Percentiles rank a stretch among this genome's conserved stretches.
phyloP scores from a whole-genome alignment of 2,113 vertebrate genomes.

The Pteropus alecto region DNA sequence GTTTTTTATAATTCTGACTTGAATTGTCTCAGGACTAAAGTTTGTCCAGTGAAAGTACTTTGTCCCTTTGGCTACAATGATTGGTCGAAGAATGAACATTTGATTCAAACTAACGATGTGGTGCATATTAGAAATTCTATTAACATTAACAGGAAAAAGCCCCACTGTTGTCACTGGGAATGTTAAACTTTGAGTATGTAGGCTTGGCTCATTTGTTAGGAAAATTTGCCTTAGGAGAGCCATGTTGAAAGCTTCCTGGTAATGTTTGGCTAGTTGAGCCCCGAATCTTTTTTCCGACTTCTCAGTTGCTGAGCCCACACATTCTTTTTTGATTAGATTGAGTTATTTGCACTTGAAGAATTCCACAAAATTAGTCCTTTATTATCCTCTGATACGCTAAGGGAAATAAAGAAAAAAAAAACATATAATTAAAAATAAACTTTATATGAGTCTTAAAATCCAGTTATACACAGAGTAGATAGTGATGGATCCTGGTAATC shows the following conservation, averaged over 20 bases:
- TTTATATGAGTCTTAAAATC: background rate
- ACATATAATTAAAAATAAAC: background rate
- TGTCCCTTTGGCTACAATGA: background rate
- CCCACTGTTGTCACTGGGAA: background rate
- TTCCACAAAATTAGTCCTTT: background rate
- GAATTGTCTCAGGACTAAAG: background rate
- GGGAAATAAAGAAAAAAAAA: background rate
- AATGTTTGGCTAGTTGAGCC: background rate
- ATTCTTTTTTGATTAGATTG: background rate
- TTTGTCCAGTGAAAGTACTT: background rate
- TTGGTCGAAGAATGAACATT: background rate
- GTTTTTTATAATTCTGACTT: background rate
- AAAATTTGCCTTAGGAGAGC: background rate
- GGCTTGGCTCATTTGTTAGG: rapidly evolving
- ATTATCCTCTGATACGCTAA: background rate
- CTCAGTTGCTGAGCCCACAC: background rate
- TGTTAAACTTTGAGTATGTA: background rate
- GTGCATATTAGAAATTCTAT: background rate
- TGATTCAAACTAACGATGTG: background rate
- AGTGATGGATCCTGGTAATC: background rate
- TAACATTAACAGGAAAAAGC: rapidly evolving
- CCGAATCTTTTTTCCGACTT: background rate
- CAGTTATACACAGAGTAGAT: background rate
- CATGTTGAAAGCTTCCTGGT: background rate
- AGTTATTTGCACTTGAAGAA: background rate